Evolutionary conservation across 92 coral and sea anemone genomes (phyloP).

Genomic region (Phenganax marumi): DNA sequence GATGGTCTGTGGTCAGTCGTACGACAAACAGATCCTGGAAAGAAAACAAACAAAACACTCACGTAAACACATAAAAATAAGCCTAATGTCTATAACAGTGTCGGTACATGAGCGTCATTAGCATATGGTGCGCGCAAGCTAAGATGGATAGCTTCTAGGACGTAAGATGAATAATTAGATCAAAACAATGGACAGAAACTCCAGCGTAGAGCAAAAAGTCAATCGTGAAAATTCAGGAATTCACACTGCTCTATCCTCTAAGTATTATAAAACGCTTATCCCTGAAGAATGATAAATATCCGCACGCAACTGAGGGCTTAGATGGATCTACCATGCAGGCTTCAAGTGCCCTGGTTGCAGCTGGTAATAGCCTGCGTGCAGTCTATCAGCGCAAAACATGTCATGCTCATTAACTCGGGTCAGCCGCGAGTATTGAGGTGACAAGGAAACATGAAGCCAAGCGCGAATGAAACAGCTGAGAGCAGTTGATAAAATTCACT

Average conservation of each 20-base stretch:
- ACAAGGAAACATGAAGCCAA: slow-evolving; percentile 14
- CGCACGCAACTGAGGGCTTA: too few species aligned
- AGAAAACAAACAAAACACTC: slow-evolving; percentile 32
- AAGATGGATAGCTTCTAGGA: neutral
- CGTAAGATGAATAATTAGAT: neutral
- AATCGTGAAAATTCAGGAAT: slow-evolving; percentile 1
- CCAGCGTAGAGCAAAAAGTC: neutral
- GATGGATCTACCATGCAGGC: slow-evolving; percentile 1
- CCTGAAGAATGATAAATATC: slow-evolving; percentile 20
- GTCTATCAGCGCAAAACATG: neutral
- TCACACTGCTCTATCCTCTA: slow-evolving; percentile 19
- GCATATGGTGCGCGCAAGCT: neutral
- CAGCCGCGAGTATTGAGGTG: neutral
- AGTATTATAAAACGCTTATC: slow-evolving; percentile 33
- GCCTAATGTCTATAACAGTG: slow-evolving; percentile 11
- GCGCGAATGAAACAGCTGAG: slow-evolving; percentile 32
- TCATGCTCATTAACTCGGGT: neutral
- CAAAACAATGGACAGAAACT: neutral
- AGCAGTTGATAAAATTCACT: slow-evolving; percentile 37
- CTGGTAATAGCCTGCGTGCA: neutral
- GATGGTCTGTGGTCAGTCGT: slow-evolving; percentile 40
- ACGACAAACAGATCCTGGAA: slow-evolving; percentile 38
- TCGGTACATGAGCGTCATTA: neutral
- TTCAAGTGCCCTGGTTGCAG: neutral
- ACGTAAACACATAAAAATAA: slow-evolving; percentile 24